Conservation (phyloP, 1,140 invertebrate genomes). For the Neodiprion fabricii region DNA sequence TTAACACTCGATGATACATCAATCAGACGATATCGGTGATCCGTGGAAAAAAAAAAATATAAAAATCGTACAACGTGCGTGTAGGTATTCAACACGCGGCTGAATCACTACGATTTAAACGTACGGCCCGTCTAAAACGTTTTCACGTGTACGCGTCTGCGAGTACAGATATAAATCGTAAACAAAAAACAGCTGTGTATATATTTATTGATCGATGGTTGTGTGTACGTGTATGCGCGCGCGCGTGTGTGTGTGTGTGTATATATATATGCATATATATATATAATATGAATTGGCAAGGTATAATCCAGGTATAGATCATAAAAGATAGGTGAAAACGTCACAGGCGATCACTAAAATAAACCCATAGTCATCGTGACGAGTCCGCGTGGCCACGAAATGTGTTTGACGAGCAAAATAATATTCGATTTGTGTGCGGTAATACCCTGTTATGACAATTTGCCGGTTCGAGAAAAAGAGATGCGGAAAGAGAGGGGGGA, state of each 20-base stretch:
- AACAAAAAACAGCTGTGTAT: too few species aligned
- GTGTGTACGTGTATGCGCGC: neutral
- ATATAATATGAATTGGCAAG: neutral
- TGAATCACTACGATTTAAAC: slow-evolving; percentile 9
- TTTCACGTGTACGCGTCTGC: slow-evolving; percentile 14
- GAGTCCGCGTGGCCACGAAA: too few species aligned
- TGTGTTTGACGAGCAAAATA: too few species aligned
- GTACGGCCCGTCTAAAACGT: neutral
- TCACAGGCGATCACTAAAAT: slow-evolving; percentile 8
- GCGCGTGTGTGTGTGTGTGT: neutral
- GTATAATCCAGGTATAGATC: neutral
- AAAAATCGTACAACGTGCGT: neutral
- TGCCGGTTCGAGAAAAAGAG: too few species aligned
- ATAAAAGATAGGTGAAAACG: too few species aligned
- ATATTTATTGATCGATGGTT: slow-evolving; percentile 8
- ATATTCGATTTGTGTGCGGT: too few species aligned
- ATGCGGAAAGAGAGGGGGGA: too few species aligned
- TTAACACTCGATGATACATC: too few species aligned
- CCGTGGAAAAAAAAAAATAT: too few species aligned
- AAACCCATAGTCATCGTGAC: neutral
- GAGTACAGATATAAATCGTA: too few species aligned
- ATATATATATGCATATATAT: neutral
- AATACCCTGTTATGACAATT: too few species aligned
- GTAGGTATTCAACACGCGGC: neutral
- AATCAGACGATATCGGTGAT: too few species aligned